These are phyloP conservation scores for Drosophila orosa DNA, from an alignment of 1,140 invertebrate genomes.

Conservation along the genomic window DNA sequence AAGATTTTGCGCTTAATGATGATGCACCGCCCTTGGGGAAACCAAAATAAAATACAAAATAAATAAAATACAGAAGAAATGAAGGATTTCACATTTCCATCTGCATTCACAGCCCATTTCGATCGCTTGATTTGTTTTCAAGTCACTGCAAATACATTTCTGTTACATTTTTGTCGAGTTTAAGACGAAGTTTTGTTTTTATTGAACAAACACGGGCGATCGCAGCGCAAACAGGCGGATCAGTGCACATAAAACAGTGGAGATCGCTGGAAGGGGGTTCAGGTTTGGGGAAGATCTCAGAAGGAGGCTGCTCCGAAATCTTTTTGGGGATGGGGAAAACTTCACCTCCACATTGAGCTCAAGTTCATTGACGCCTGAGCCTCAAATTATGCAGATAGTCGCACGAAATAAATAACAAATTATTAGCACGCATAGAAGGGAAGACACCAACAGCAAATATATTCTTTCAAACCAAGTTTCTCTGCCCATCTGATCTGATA, in stretches of 20 bases:
- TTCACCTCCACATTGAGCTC: conserved; percentile 5
- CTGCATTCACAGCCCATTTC: conserved; percentile 14
- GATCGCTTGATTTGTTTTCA: conserved; percentile 68
- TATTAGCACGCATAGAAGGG: not conserved
- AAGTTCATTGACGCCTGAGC: conserved; percentile 62
- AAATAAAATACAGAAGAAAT: conserved; percentile 9
- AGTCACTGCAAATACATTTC: conserved; percentile 66
- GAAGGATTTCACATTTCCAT: conserved; percentile 36
- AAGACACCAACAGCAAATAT: not conserved
- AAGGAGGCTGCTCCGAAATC: conserved; percentile 7
- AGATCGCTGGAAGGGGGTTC: conserved; percentile 14
- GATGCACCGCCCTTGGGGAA: conserved; percentile 34
- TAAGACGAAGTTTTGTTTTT: conserved; percentile 58
- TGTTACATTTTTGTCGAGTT: conserved; percentile 68
- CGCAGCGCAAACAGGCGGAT: conserved; percentile 57
- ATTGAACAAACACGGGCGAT: conserved; percentile 65
- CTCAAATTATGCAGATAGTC: not conserved
- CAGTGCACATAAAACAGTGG: conserved; percentile 24
- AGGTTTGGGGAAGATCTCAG: conserved; percentile 7
- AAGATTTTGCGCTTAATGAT: conserved; percentile 36
- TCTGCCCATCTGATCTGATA: not conserved
- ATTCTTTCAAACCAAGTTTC: not conserved
- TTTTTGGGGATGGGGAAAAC: conserved; percentile 11
- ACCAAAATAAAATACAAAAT: not conserved
- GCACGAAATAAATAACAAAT: not conserved